These are phyloP conservation scores for Drosophila littoralis DNA, from an alignment of 1,140 invertebrate genomes.

Conservation along the genomic window DNA sequence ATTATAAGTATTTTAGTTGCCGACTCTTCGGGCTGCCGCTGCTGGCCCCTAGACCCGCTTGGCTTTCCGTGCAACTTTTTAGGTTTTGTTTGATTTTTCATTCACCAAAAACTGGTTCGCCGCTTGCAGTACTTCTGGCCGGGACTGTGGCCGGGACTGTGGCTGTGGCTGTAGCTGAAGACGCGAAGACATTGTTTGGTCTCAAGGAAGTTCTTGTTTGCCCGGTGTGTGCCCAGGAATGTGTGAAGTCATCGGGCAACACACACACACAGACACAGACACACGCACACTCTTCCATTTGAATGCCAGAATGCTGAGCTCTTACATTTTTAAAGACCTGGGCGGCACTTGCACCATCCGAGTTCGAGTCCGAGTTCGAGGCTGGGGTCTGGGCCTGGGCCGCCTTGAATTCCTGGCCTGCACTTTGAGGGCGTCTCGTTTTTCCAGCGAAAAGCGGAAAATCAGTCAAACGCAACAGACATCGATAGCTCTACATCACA, in stretches of 20 bases:
- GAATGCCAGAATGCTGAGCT: constrained; percentile 61
- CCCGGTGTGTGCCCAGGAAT: constrained; percentile 59
- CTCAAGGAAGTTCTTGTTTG: constrained; percentile 55
- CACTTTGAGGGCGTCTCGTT: constrained; percentile 66
- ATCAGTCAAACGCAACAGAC: constrained; percentile 81
- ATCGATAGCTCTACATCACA: constrained; percentile 80
- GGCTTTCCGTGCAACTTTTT: constrained; percentile 65
- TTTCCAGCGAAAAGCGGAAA: constrained; percentile 78
- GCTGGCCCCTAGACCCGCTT: constrained; percentile 11
- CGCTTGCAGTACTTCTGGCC: constrained; percentile 33
- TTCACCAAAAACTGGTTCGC: constrained; percentile 82
- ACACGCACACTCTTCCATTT: constrained; percentile 46
- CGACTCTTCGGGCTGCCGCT: constrained; percentile 8
- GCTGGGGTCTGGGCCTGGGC: background rate
- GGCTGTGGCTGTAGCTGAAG: constrained; percentile 18
- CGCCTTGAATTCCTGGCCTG: constrained; percentile 58
- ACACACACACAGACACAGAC: constrained; percentile 7
- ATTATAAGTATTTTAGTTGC: constrained; percentile 76
- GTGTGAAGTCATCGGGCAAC: constrained; percentile 76
- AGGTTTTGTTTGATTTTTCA: constrained; percentile 77
- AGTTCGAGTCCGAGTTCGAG: no score
- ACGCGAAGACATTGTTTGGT: constrained; percentile 50
- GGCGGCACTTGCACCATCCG: constrained; percentile 67
- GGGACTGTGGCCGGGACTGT: background rate
- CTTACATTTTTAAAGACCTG: constrained; percentile 77